Percentiles rank a stretch among this genome's conserved stretches.
These are phyloP conservation scores for Craseonycteris thonglongyai DNA, from an alignment of 2,113 vertebrate genomes.

Conservation along the genomic window DNA sequence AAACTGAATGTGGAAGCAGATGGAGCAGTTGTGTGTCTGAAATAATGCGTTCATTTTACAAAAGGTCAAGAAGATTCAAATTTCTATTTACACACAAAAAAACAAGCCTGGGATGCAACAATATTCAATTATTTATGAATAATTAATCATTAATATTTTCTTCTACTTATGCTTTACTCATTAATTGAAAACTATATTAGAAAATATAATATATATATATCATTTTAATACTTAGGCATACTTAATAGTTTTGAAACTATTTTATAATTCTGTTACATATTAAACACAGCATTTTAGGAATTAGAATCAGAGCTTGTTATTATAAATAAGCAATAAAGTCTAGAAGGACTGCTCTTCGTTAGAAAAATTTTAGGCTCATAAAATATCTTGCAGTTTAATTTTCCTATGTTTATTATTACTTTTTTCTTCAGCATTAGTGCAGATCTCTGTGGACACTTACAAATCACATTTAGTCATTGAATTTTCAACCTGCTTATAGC, in stretches of 20 bases:
- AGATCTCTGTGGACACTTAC: neutral
- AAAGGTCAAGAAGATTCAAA: constrained; percentile 74
- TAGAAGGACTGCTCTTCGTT: neutral
- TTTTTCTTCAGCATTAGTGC: neutral
- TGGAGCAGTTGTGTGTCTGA: constrained; percentile 47
- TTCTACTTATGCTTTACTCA: neutral
- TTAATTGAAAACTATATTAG: neutral
- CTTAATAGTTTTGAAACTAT: neutral
- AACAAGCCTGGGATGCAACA: neutral
- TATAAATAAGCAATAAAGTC: neutral
- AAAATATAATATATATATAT: neutral
- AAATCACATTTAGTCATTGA: neutral
- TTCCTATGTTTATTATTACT: neutral
- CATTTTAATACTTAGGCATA: neutral
- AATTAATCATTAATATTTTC: neutral
- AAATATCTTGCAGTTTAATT: neutral
- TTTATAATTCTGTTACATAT: neutral
- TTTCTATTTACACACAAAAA: constrained; percentile 55
- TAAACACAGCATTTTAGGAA: neutral
- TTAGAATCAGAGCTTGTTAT: neutral
- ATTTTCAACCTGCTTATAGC: neutral
- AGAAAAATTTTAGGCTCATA: neutral
- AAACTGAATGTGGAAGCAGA: constrained; percentile 74
- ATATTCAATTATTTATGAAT: neutral
- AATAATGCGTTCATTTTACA: constrained; percentile 30